phyloP scores from a whole-genome alignment of 2,113 vertebrate genomes.

The Lasiurus borealis region DNA sequence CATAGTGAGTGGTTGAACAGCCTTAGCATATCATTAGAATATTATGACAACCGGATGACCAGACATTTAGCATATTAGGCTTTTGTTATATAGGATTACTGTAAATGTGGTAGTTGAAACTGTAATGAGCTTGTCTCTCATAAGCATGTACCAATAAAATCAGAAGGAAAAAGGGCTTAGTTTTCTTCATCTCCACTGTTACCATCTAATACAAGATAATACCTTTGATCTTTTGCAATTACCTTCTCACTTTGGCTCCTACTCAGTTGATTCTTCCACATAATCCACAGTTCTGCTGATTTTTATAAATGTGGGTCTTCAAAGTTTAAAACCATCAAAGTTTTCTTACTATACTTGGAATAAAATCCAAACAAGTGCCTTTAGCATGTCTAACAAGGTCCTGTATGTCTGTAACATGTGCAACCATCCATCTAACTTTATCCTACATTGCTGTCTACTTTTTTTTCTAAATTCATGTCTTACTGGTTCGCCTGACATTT shows the following conservation, averaged over 20 bases:
- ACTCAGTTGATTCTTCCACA: not conserved
- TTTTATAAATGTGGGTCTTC: not conserved
- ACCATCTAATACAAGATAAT: not conserved
- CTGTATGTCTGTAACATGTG: not conserved
- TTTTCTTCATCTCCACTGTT: not conserved
- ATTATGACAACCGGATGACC: too few relatives aligned
- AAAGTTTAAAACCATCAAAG: not conserved
- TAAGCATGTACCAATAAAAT: not conserved
- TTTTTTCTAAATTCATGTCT: not conserved
- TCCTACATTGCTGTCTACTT: not conserved
- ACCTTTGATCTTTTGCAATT: not conserved
- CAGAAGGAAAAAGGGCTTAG: not conserved
- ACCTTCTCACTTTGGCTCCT: not conserved
- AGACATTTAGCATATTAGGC: too few relatives aligned
- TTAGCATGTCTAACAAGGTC: not conserved
- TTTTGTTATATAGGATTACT: too few relatives aligned
- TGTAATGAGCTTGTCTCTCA: not conserved
- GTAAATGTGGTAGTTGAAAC: not conserved
- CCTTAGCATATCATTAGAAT: too few relatives aligned
- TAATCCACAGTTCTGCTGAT: not conserved
- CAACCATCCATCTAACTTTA: not conserved
- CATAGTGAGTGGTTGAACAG: too few relatives aligned
- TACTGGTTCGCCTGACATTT: not conserved
- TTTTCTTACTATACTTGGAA: conserved; percentile 44
- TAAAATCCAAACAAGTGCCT: not conserved